Base-by-base conservation (phyloP, 2,113 vertebrate genomes). In the Lethenteron reissneri region DNA sequence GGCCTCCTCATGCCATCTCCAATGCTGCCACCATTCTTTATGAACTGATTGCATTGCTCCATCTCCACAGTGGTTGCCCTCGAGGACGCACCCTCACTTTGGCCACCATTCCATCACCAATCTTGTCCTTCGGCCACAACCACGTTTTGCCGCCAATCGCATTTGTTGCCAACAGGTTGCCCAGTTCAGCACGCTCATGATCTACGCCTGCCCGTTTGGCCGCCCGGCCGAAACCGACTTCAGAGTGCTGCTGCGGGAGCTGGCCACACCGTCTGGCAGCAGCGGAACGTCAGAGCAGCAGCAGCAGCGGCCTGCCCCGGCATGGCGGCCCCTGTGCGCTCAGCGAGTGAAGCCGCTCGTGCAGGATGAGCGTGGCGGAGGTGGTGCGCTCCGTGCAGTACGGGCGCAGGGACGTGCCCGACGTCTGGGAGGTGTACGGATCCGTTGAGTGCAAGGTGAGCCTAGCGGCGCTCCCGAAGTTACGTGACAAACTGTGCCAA, bases 351-450 rank as follows among this genome's bases (percentile, higher is more conserved):
- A 87, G 71, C 83, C 89, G 57, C 82, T 85, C n/a, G 85, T 95
- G 25, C 87, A n/a, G 80, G 1, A 78, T 90, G 64, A 81, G 81
- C 19, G 80, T 96, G 74, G 79, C 76, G 4, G 91, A 96, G 81
- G 88, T 85, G 10, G 86, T 95, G 71, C 86, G 84, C 72, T 92
- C 87, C 56, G 87, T 88, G 85, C 91, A 95, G 72, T 92, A 92
- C 59, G 85, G 83, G 74, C 85, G 85, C 75, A 82, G 69, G 14
- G 86, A 83, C 71, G 77, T 80, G 71, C 84, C 85, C 73, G 89
- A 94, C 76, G 78, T 78, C 2, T 97, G 89, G 90, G 91, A 92
- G 71, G 89, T 96, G 17, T 87, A 83, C 25, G 90, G 91, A 76
- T 78, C 82, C 57, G 86, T 96, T 19, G 86, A 82, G 71, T 95